Conservation (phyloP, 2,888 invertebrate genomes). For the Diadegma fenestrale region DNA sequence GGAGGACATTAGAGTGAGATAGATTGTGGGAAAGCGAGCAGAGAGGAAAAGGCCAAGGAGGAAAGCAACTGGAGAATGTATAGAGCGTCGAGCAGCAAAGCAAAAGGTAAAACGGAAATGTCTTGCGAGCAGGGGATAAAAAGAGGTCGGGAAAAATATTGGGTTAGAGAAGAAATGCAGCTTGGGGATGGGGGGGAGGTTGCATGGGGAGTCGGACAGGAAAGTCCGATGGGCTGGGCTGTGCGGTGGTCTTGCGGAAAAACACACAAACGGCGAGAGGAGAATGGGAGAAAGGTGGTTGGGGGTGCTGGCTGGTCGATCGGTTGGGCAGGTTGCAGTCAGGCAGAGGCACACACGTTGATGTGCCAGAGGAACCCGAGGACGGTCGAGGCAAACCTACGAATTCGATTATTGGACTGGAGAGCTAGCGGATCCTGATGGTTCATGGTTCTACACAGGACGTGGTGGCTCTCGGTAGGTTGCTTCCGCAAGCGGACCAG, state of each 20-base stretch:
- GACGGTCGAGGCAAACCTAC: slow-evolving; percentile 53
- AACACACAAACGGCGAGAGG: slow-evolving; percentile 54
- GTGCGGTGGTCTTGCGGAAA: slow-evolving; percentile 62
- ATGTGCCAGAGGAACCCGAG: slow-evolving; percentile 52
- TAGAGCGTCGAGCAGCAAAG: neutral
- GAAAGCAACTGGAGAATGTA: neutral
- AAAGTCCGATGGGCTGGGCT: slow-evolving; percentile 38
- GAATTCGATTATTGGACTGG: slow-evolving; percentile 65
- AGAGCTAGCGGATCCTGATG: slow-evolving; percentile 51
- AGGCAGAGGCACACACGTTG: slow-evolving; percentile 56
- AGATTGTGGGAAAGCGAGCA: slow-evolving; percentile 17
- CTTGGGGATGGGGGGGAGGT: slow-evolving; percentile 27
- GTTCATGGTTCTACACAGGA: slow-evolving; percentile 51
- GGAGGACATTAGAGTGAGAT: slow-evolving; percentile 17
- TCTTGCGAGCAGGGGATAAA: slow-evolving; percentile 47
- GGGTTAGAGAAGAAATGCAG: slow-evolving; percentile 63
- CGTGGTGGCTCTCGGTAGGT: slow-evolving; percentile 56
- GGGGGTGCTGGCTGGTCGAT: slow-evolving; percentile 35
- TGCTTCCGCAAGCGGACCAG: slow-evolving; percentile 50
- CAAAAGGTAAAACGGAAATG: slow-evolving; percentile 49
- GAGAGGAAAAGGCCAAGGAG: slow-evolving; percentile 30
- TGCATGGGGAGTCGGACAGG: neutral
- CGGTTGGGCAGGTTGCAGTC: slow-evolving; percentile 47
- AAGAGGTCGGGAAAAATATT: slow-evolving; percentile 57
- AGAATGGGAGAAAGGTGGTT: neutral